Conservation (phyloP, 1,140 invertebrate genomes). For the Brachystomella parvula region DNA sequence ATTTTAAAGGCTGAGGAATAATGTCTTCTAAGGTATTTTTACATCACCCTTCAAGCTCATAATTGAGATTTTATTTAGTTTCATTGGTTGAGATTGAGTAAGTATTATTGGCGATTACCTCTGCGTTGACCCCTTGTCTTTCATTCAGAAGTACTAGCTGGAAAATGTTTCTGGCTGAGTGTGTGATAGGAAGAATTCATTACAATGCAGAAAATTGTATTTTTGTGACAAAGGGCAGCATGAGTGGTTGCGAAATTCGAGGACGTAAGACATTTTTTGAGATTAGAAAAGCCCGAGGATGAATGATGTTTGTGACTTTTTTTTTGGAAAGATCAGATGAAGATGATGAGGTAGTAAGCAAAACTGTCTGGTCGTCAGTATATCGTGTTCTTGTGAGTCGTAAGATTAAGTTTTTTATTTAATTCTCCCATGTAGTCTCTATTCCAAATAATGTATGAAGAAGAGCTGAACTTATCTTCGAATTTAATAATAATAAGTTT, state of each 20-base stretch:
- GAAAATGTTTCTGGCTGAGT: neutral
- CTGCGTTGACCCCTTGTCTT: neutral
- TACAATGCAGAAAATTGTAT: too few species aligned
- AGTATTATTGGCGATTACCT: neutral
- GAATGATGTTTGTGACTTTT: slow-evolving; percentile 3
- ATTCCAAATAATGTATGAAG: neutral
- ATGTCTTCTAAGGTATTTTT: neutral
- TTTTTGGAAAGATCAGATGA: neutral
- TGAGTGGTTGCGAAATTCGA: neutral
- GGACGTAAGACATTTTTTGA: neutral
- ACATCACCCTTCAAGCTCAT: neutral
- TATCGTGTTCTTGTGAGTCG: neutral
- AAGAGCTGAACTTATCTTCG: neutral
- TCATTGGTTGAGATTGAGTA: neutral
- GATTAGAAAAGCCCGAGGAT: neutral
- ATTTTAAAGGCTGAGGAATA: neutral
- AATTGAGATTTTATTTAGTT: too few species aligned
- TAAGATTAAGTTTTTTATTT: neutral
- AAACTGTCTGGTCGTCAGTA: slow-evolving; percentile 4
- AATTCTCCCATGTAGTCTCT: neutral
- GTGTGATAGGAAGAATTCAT: neutral
- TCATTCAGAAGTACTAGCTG: neutral
- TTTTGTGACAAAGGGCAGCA: neutral
- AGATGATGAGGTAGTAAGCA: neutral
- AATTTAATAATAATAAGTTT: neutral